Percentiles rank a stretch among this genome's conserved stretches.
Conservation (phyloP, 2,888 invertebrate species). For the Zygaena filipendulae region DNA sequence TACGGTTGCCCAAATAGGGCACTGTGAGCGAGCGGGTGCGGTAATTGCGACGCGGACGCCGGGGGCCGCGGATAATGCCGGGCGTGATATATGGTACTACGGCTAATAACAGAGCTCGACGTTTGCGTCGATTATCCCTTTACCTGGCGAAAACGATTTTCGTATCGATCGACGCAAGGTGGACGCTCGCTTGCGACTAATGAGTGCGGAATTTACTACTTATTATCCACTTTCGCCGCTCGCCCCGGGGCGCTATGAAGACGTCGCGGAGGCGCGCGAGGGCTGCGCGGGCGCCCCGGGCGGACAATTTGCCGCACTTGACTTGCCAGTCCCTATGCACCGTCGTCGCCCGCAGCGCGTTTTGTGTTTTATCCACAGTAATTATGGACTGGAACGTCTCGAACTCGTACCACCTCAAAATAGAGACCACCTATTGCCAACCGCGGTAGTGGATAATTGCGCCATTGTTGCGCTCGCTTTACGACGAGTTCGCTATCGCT, state of each 20-base stretch:
- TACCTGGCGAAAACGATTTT: constrained; percentile 57
- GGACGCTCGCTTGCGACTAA: constrained; percentile 56
- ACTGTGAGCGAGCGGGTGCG: constrained; percentile 37
- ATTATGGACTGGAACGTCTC: constrained; percentile 43
- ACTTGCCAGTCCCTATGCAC: constrained; percentile 30
- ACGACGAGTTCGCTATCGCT: no score
- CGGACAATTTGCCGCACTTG: constrained; percentile 46
- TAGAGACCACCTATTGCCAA: no score
- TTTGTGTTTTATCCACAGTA: constrained; percentile 56
- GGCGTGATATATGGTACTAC: constrained; percentile 65
- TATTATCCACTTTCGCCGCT: constrained; percentile 62
- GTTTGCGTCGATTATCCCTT: constrained; percentile 59
- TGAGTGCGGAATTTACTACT: constrained; percentile 61
- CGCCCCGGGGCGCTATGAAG: constrained; percentile 57
- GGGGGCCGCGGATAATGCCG: constrained; percentile 53
- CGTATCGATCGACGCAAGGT: constrained; percentile 57
- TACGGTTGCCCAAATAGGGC: constrained; percentile 37
- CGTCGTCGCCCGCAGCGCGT: constrained; percentile 41
- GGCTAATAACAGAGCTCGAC: constrained; percentile 58
- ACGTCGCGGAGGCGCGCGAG: constrained; percentile 34
- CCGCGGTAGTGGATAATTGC: constrained; percentile 59
- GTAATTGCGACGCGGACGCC: constrained; percentile 60
- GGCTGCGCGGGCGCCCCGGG: constrained; percentile 32
- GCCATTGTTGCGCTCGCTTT: constrained; percentile 52
- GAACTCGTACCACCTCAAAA: constrained; percentile 36